Base-by-base conservation (phyloP, 2,113 vertebrate species). In the Todiramphus saurophagus region DNA sequence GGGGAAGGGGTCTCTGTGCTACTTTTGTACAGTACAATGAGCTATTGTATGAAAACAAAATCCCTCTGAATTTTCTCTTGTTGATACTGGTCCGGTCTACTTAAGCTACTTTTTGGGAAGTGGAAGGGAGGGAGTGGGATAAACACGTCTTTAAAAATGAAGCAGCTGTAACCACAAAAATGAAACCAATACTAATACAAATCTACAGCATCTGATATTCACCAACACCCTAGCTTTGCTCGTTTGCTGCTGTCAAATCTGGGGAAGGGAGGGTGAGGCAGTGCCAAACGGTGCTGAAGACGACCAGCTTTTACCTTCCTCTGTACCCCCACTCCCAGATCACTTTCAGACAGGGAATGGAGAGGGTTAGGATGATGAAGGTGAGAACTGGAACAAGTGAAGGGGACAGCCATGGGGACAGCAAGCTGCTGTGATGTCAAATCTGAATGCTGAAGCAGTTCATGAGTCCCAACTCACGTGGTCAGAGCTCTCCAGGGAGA, bases 401-500 rank as follows among this genome's bases (percentile, higher is more conserved):
- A 90, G 33, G 91, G 93, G 94, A 84, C 90, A 84, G 92, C 82
- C 75, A 95, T 92, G 89, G 90, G 96, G 91, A 91, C 83, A 67
- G 90, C 87, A 97, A 93, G 93, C 95, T 56, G 91, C 91, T 97
- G 94, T 90, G 97, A 92, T 93, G 92, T 96, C 97, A 96, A 96
- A 96, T 98, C 96, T 96, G 97, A 97, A 94, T 74, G 74, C 69
- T 62, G 95, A 87, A 93, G 97, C 89, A 90, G 89, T 97, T 99
- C 99, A 99, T 95, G 99, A 99, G 97, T 99, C 99, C 99, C 99
- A 99, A 96, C 97, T 98, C 97, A 98, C 98, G 9, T 98, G 99
- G 96, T 99, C 99, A 72, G 99, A 99, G 98, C 99, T 99, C 98
- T 99, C 99, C 97, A 99, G 95, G 48, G 99, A 99, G 91, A 99